Evolutionary conservation across 2,797 vertebrate species (phyloP), one percentile per base, ranked within the genome.

Genomic region (Lacerta viridis): DNA sequence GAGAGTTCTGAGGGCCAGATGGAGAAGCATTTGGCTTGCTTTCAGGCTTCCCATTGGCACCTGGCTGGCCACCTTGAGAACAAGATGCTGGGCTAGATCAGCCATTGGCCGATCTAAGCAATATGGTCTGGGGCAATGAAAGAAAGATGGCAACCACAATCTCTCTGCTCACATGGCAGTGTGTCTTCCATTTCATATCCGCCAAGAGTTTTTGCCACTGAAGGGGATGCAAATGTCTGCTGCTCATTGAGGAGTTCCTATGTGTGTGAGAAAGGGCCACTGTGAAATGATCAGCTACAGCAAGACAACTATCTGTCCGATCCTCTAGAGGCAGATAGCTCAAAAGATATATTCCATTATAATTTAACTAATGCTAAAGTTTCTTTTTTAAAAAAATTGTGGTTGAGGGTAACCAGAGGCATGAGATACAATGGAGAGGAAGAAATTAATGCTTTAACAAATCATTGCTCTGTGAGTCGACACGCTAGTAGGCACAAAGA

Each of bases 361-460:
- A 93, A 94, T 93, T 89, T 93, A 94, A 87, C 74, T 78, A 92
- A 92, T 39, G 80, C 6, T 91, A 90, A 50, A 85, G 88, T 75
- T 86, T 91, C 89, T 80, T 72, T 72, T 15, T 72, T 1, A 61
- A 25, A 79, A 93, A 93, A 91, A 90, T 75, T 90, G 68, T 94
- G 29, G 90, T 91, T 93, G 87, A 92, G 91, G 92, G 59, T 92
- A 91, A 92, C 87, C 88, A 89, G 88, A 94, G 76, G 89, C 83
- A 92, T 85, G 84, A 94, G 92, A 83, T 80, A 1, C 27, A 90
- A 80, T 80, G 89, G 91, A 92, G 86, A 15, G 66, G 78, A 91
- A 81, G 74, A 91, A 89, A 93, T 91, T 92, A 91, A 92, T 90
- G 1, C 71, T 91, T 79, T 93, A 93, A 94, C 92, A 93, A 93